Evolutionary conservation across 2,888 invertebrate genomes (phyloP), one percentile per base, ranked within the genome.

Genomic region (Scelioninae gen. 1): DNA sequence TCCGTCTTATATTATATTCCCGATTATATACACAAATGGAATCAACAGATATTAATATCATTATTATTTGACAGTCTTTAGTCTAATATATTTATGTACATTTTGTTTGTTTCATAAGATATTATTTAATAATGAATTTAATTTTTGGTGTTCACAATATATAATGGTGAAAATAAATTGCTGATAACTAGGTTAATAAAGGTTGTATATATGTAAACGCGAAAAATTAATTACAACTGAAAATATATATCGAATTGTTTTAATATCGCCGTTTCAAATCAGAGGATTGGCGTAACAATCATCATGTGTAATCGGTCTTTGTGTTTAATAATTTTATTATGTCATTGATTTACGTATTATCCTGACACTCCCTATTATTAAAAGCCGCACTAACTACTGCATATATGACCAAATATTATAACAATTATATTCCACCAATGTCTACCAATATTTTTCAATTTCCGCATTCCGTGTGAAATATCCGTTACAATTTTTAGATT

Each of bases 291-390:
- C 56, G 38, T 15, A 56, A 56, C 56, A 16, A 9, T 34, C 56
- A 38, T 56, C 38, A 15, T 16, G 16, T 38, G 38, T 56, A 38
- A 56, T 56, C 34, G 38, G 56, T 56, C 56, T 56, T 56, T 56
- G 56, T 38, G 56, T 34, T 56, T 56, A 56, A 56, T 56, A 56
- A 56, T 56, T 56, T 56, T 38, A 56, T 55, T 55, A 1, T 38
- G 38, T 38, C 56, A 34, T 38, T 38, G 56, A 38, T 56, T 56
- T 56, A 9, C 38, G 56, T 56, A 56, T 34, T 56, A 56, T 56
- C 56, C 38, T 56, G n/a, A 34, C 56, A 15, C 34, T 10, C 34
- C 56, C 56, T 47, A 15, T 47, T 47, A 47, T 47, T 47, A 47
- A 47, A 47, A 47, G 47, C 47, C 47, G 15, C 47, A 15, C 47